phyloP scores from a whole-genome alignment of 37 sponge, comb jelly and placozoan species.

The Agelas oroides region DNA sequence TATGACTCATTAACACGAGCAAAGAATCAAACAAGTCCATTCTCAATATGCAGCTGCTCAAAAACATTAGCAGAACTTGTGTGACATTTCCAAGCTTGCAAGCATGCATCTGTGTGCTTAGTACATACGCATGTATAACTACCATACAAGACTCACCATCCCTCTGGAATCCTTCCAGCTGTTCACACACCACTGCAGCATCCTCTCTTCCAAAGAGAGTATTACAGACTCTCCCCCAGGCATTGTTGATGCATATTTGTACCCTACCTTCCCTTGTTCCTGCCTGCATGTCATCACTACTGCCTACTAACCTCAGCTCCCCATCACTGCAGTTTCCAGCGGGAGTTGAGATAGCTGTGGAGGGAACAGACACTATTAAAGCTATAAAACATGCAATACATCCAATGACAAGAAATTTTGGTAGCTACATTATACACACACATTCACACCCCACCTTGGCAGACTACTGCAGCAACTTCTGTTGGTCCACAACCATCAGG shows the following conservation, averaged over 20 bases:
- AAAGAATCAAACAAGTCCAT: too few species aligned
- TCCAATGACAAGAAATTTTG: too few species aligned
- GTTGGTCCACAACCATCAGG: neutral
- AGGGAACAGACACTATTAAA: too few species aligned
- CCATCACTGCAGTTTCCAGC: constrained; percentile 32
- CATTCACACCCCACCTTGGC: constrained; percentile 46
- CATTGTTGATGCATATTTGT: constrained; percentile 62
- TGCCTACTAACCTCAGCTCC: constrained; percentile 31
- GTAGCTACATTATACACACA: too few species aligned
- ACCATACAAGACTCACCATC: constrained; percentile 29
- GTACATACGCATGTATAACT: too few species aligned
- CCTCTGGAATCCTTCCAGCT: constrained; percentile 29
- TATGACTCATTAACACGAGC: too few species aligned
- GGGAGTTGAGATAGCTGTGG: neutral
- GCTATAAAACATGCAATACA: too few species aligned
- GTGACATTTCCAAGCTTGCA: too few species aligned
- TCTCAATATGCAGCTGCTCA: too few species aligned
- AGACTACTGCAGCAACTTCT: constrained; percentile 45
- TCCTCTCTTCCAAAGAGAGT: constrained; percentile 14
- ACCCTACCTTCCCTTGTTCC: constrained; percentile 36
- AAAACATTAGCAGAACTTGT: too few species aligned
- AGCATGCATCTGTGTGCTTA: too few species aligned
- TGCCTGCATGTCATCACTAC: neutral
- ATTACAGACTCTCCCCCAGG: constrained; percentile 65
- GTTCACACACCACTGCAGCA: constrained; percentile 43